Conservation (phyloP, 2,113 vertebrate genomes). For the Empidonax alnorum region DNA sequence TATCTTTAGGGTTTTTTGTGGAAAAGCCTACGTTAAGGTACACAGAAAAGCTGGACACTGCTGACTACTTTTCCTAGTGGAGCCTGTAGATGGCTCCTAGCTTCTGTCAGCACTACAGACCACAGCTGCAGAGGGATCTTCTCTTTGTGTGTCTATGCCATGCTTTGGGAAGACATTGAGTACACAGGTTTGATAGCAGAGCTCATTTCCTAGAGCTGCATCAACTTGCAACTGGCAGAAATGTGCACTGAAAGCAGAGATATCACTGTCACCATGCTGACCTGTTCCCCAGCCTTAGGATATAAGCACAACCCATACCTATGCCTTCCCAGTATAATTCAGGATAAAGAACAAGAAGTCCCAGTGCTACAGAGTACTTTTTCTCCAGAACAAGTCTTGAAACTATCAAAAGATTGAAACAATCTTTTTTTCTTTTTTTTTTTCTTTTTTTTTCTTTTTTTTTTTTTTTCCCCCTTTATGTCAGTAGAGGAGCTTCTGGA, state of each 20-base stretch:
- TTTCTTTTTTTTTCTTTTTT: neutral
- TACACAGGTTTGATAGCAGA: neutral
- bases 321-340: neutral
- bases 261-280: neutral
- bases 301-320: neutral
- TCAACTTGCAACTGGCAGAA: neutral
- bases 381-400: neutral
- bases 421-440: neutral
- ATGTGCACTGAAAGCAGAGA: neutral
- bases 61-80: neutral
- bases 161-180: neutral
- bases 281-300: neutral
- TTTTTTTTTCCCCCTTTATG: neutral
- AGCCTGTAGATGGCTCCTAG: neutral
- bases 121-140: neutral
- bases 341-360: neutral
- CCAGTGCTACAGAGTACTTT: neutral
- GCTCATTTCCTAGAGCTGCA: neutral
- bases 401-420: neutral
- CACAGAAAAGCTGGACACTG: neutral
- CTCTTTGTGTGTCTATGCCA: rapidly evolving
- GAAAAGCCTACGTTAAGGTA: neutral
- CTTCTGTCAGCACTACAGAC: neutral
- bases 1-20: neutral
- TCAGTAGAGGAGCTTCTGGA: neutral